Percentiles rank a stretch among this genome's conserved stretches.
Evolutionary conservation across 2,797 vertebrate genomes (phyloP).

Genomic region (Manis pentadactyla): DNA sequence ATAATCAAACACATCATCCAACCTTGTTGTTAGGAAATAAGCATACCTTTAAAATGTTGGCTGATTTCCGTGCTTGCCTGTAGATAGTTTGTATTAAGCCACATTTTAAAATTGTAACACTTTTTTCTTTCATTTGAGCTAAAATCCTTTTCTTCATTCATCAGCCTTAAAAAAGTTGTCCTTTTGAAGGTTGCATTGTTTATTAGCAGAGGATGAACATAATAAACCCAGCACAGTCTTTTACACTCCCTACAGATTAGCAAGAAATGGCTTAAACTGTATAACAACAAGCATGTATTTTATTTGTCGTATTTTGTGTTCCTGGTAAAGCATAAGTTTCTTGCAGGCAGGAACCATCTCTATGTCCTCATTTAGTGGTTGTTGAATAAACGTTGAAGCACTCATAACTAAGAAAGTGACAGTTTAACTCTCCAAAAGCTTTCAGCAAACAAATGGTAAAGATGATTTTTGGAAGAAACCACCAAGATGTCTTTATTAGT

Average conservation of each 20-base stretch:
- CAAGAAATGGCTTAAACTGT: background rate
- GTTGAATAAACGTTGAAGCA: background rate
- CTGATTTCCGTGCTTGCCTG: background rate
- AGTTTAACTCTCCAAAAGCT: background rate
- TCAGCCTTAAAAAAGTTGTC: background rate
- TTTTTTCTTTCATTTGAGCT: constrained; percentile 5
- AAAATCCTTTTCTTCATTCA: constrained; percentile 11
- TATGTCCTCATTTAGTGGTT: background rate
- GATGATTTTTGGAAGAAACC: background rate
- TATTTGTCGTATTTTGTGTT: constrained; percentile 13
- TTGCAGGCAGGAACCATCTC: background rate
- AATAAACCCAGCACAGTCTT: background rate
- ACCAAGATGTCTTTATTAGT: background rate
- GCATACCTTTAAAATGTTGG: background rate
- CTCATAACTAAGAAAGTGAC: constrained; percentile 12
- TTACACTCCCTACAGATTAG: background rate
- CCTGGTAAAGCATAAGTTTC: constrained; percentile 2
- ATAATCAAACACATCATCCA: background rate
- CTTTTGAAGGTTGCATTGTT: background rate
- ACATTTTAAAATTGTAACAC: background rate
- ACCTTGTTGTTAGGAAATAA: constrained; percentile 34
- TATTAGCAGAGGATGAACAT: background rate
- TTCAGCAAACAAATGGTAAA: background rate
- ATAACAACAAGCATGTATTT: background rate
- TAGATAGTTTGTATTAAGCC: background rate